Base-by-base conservation (phyloP, 2,797 vertebrate species). In the Craterocephalus amniculus region DNA sequence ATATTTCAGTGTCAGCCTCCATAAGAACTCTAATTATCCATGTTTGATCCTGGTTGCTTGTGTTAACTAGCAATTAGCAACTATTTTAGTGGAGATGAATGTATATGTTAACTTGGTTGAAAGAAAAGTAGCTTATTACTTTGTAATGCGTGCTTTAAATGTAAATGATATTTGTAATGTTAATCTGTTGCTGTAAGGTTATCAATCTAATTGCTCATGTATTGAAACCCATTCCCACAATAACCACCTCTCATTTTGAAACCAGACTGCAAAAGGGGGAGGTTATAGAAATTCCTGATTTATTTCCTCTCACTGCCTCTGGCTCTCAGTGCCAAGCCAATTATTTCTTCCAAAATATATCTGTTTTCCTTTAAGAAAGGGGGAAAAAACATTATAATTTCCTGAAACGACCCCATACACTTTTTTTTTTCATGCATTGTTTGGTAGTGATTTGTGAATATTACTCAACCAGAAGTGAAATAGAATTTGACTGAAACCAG, bases 221-320 rank as follows among this genome's bases (percentile, higher is more conserved):
- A 31, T 49, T 29, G 22, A 26, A 11, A 49, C 6, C 45, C 22
- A 11, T 27, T 38, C 7, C 5, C 22, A 4, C 36, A 11, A 63
- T 31, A 57, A 20, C 18, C 38, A 48, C 12, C 38, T 34, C 7
- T 48, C 13, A 24, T 67, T 61, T 61, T 9, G 5, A 55, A 60
- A 11, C 4, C 45, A 20, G 24, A 61, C 43, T 18, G 29, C 18
- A 35, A 74, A 74, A 35, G 38, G 11, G 51, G 29, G 18, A 57
- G n/a, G 62, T 49, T 38, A 56, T 29, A 40, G 56, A 74, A 67
- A 67, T 59, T 58, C 27, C 54, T 69, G 51, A 61, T 73, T 20
- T 45, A 45, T 45, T 73, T 60, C 56, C 24, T 35, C 20, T 1
- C 27, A n/a, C 40, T 55, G 36, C 59, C 63, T 64, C 27, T 58